A percentile compares a stretch with the other conserved stretches of the same genome.
Evolutionary conservation across 2,888 invertebrate genomes (phyloP).

Genomic region (Drosophila paranaensis): DNA sequence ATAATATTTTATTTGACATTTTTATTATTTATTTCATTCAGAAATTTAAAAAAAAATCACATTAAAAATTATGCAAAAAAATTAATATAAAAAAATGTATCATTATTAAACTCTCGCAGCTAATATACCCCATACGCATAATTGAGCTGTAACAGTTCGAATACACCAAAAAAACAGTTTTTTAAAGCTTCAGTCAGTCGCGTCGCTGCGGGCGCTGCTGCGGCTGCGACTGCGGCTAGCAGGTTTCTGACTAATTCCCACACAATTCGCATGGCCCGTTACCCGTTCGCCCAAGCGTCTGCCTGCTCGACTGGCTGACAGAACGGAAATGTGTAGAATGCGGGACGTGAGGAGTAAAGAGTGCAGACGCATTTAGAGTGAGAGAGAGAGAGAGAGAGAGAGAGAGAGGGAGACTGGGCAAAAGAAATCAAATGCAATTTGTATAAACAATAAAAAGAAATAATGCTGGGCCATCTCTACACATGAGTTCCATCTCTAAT

Average conservation of each 20-base stretch:
- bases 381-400: conserved; percentile 6
- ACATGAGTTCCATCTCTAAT: background rate
- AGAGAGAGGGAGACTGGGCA: conserved; percentile 1
- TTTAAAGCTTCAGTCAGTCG: conserved; percentile 1
- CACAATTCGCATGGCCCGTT: conserved; percentile 26
- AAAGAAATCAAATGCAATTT: conserved; percentile 51
- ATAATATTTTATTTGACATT: no score
- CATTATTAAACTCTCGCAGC: no score
- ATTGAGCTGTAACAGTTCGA: background rate
- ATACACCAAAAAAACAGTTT: background rate
- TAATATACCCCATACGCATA: background rate
- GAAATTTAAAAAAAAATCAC: no score
- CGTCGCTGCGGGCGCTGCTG: conserved; percentile 4
- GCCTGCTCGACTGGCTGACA: conserved; percentile 34
- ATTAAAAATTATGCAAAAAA: no score
- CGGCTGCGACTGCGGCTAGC: conserved; percentile 49
- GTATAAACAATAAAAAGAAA: conserved; percentile 29
- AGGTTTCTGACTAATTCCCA: conserved; percentile 80
- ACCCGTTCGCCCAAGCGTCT: conserved; percentile 9
- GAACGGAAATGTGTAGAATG: conserved; percentile 33
- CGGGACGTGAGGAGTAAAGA: background rate
- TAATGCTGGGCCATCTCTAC: background rate
- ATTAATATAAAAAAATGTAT: no score
- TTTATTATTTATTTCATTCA: no score
- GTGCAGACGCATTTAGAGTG: conserved; percentile 24